Evolutionary conservation across 2,113 vertebrate species (phyloP).

Genomic region (Phaethon lepturus): DNA sequence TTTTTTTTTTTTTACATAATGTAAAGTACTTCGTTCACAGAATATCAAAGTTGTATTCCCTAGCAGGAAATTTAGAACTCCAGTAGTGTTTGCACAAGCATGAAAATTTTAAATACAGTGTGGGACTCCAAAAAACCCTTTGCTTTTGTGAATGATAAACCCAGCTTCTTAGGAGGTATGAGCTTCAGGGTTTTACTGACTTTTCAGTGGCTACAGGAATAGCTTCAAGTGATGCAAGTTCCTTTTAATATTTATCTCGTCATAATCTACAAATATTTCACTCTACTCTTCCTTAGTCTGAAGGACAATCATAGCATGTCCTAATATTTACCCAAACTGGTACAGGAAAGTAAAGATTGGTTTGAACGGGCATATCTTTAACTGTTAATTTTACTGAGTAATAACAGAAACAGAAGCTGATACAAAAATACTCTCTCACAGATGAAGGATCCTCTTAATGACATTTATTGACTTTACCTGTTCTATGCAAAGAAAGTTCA

Average conservation of each 20-base stretch:
- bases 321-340: constrained; percentile 3
- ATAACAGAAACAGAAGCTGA: neutral
- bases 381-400: neutral
- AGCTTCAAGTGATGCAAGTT: constrained; percentile 20
- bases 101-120: constrained; percentile 13
- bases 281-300: neutral
- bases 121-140: neutral
- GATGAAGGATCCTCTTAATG: neutral
- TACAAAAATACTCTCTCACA: neutral
- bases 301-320: neutral
- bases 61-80: constrained; percentile 5
- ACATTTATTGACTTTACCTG: neutral
- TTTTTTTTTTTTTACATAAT: neutral
- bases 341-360: neutral
- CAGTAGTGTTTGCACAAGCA: constrained; percentile 16
- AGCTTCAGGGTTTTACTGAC: neutral
- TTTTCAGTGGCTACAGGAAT: constrained; percentile 10
- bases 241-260: constrained; percentile 40
- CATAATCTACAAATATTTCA: neutral
- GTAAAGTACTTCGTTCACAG: constrained; percentile 42
- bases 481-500: neutral
- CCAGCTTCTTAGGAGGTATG: neutral
- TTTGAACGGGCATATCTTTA: neutral
- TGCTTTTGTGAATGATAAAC: constrained; percentile 10
- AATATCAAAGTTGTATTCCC: constrained; percentile 16